Base-by-base conservation (phyloP, 2,797 vertebrate species). In the Girardinus metallicus region DNA sequence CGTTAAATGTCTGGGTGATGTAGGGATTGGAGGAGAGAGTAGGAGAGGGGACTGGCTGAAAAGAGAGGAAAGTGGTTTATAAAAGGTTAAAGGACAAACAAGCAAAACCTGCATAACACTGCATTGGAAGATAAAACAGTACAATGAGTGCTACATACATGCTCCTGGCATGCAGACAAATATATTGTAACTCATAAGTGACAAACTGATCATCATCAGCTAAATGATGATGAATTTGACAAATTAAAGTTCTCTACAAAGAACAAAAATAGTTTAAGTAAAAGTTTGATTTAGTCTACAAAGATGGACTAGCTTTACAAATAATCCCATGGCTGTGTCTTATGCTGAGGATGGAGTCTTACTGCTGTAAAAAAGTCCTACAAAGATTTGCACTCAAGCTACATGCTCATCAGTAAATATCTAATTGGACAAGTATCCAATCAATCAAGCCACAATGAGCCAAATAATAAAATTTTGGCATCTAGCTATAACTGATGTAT, bases 1-100 rank as follows among this genome's bases (percentile, higher is more conserved):
- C 93, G 97, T 99, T 99, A 99, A 96, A 97, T 82, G 75, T 93
- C 80, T 81, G 87, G 83, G 76, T 39, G 84, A 86, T 66, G 84
- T 80, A 74, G 76, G 88, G 74, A 34, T 62, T 60, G 76, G 80
- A 84, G 88, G 74, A 83, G 83, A 86, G 55, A 76, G 60, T 8
- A 64, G 81, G 71, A 53, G 78, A 55, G 60, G 68, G 81, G 75
- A 76, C 39, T 75, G 84, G 88, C 86, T 92, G 91, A 89, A 91
- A 92, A 86, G 85, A 93, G 80, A 92, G 75, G 75, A 91, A 73
- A 93, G 75, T 80, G 75, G 85, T 95, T 95, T 39, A 94, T 91
- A 84, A 94, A 44, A 90, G 77, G 83, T 88, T 76, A 84, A 85
- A 86, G 86, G 84, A 91, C 78, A 90, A 76, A 74, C 66, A 82